These are phyloP conservation scores for Argyrosomus japonicus DNA, from an alignment of 2,113 vertebrate species.

Conservation along the genomic window DNA sequence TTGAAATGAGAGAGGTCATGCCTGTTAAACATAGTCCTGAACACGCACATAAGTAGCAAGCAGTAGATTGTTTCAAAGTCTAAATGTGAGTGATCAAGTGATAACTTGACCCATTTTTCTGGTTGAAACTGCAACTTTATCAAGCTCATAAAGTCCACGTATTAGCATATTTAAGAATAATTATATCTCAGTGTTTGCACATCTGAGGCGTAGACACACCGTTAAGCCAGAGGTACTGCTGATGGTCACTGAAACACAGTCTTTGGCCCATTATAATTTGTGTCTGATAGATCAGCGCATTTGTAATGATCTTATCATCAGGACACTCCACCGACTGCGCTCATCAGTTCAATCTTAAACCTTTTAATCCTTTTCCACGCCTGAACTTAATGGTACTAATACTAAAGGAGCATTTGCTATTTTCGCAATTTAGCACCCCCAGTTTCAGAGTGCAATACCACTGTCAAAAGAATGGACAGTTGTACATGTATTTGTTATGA, in stretches of 20 bases:
- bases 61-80: neutral
- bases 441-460: too few relatives aligned
- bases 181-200: neutral
- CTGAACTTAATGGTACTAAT: neutral
- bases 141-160: neutral
- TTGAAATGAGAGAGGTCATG: slow-evolving; percentile 32
- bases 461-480: too few relatives aligned
- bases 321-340: too few relatives aligned
- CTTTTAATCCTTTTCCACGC: neutral
- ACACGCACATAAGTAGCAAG: neutral
- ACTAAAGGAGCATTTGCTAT: neutral
- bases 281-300: neutral
- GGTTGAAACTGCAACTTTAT: neutral
- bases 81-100: neutral
- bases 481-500: too few relatives aligned
- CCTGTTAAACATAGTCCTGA: neutral
- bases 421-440: too few relatives aligned
- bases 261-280: neutral
- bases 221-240: neutral
- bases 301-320: neutral
- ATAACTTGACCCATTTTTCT: neutral
- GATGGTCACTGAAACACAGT: neutral
- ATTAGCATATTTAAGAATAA: neutral
- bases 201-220: neutral
- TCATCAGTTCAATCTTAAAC: neutral